Evolutionary conservation across 2,888 invertebrate species (phyloP), one percentile per base, ranked within the genome.

Genomic region (Parascotia fuliginaria): DNA sequence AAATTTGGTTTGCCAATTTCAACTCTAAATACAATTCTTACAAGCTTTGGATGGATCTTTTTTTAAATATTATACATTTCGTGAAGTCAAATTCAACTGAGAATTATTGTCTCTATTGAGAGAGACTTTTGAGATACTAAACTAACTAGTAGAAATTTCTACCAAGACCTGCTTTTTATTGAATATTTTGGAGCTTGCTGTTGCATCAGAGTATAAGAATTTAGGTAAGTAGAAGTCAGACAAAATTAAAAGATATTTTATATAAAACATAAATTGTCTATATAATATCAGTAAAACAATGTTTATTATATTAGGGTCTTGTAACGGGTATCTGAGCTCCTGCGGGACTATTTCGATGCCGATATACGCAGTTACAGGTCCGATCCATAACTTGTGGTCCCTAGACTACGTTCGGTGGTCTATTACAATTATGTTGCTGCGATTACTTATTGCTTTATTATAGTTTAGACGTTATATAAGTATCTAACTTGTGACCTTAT

Each of bases 361-460:
- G 70, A 75, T 75, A 76, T 70, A 71, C 56, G 66, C 62, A 62
- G 64, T 76, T 72, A 73, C 65, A 67, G 60, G 68, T 68, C 67
- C 64, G 68, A 63, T 66, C 70, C 69, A 68, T 76, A 73, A 77
- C 78, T 77, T 70, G 66, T 36, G 65, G 66, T 74, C 78, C 79
- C 80, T 60, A 41, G 71, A 44, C 63, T 62, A 67, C 66, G 57
- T 70, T 81, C 70, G 68, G 60, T 57, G 65, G 66, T 70, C 73
- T 71, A 74, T 76, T 77, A 74, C 68, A 72, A 80, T 79, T 70
- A 75, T 70, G 52, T 69, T 57, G 51, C 61, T 46, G 50, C 54
- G 59, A 64, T 56, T 66, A 57, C 56, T 53, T 68, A 61, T 57
- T 49, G 56, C 32, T 27, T 50, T 51, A 49, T 49, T 53, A 39